Conservation (phyloP, 1,140 invertebrate species). For the Chironomus tepperi region DNA sequence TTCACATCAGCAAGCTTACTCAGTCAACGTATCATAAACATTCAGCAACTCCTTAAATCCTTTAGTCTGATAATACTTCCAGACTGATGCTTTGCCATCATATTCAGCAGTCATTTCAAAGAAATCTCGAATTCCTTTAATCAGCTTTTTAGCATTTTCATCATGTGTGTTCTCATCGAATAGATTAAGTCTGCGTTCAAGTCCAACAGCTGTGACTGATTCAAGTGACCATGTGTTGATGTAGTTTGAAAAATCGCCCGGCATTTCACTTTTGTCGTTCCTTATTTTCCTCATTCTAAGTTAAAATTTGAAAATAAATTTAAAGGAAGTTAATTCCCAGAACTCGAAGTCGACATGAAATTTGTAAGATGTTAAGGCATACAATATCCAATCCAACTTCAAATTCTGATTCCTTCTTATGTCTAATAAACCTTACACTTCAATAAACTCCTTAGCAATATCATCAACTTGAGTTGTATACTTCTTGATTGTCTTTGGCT, state of each 20-base stretch:
- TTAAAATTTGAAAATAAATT: not conserved
- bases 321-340: too few relatives aligned
- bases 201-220: constrained; percentile 52
- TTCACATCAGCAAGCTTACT: not conserved
- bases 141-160: not conserved
- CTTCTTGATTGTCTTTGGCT: constrained; percentile 42
- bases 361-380: too few relatives aligned
- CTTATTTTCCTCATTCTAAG: constrained; percentile 43
- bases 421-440: too few relatives aligned
- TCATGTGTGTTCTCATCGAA: constrained; percentile 39
- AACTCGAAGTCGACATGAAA: too few relatives aligned
- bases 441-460: constrained; percentile 36
- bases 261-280: constrained; percentile 44
- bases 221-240: constrained; percentile 58
- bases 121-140: not conserved
- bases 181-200: constrained; percentile 55
- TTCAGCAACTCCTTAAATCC: not conserved
- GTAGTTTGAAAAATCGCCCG: constrained; percentile 47
- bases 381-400: too few relatives aligned
- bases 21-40: not conserved
- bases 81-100: not conserved
- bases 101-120: not conserved
- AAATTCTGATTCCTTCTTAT: too few relatives aligned
- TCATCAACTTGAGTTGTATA: constrained; percentile 40
- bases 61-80: not conserved